Conservation (phyloP, 2,113 vertebrate genomes). For the Phylloscopus trochilus region DNA sequence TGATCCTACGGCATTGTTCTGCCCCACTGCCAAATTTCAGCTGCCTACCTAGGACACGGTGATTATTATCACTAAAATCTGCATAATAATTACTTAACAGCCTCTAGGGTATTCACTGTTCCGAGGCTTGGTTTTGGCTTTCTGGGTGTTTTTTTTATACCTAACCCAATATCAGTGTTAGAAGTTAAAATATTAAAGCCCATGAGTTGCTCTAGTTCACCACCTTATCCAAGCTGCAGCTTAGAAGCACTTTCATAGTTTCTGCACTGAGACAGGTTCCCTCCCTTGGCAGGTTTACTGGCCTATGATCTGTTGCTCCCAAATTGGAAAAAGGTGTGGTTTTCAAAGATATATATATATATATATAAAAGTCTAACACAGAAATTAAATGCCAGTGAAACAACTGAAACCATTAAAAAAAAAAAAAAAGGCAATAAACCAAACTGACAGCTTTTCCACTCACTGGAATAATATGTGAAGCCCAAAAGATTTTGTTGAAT, state of each 20-base stretch:
- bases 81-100: constrained; percentile 25
- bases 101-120: neutral
- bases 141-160: neutral
- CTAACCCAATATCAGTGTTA: neutral
- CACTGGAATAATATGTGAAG: neutral
- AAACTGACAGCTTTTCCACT: neutral
- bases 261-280: neutral
- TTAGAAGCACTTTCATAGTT: neutral
- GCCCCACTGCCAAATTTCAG: neutral
- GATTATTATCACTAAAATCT: constrained; percentile 3
- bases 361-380: neutral
- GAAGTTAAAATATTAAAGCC: neutral
- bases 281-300: neutral
- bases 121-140: neutral
- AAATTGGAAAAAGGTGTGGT: neutral
- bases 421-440: neutral
- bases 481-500: neutral
- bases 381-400: neutral
- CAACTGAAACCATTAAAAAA: neutral
- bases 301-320: neutral
- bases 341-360: neutral
- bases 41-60: neutral
- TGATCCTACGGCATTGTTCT: neutral
- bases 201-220: neutral
- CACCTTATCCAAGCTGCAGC: neutral